Evolutionary conservation across 2,797 vertebrate species (phyloP), one percentile per base, ranked within the genome.

Genomic region (Sebastes hubbsi): DNA sequence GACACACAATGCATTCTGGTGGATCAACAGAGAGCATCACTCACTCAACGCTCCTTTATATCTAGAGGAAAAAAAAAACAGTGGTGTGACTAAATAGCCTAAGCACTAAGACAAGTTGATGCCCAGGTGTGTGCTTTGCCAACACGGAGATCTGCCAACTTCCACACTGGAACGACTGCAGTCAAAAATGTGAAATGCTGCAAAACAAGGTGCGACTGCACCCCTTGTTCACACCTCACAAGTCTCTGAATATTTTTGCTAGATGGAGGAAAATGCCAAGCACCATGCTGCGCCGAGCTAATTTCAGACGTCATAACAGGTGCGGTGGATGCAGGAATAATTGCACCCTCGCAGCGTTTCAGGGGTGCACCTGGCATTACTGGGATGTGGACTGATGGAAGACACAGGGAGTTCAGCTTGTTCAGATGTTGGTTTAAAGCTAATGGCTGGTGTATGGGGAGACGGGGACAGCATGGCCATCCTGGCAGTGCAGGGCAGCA

Each of bases 251-350:
- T 63, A 38, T 38, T 67, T 52, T 49, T 49, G 6, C 62, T 25
- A 8, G 20, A 77, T 68, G 63, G 55, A 70, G 38, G 24, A 79
- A 66, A 65, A 82, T 58, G 36, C 6, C 3, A 3, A 70, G 49
- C 8, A 1, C 5, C 71, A 32, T 60, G 62, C 69, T 75, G 79
- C 0, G 16, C 27, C 1, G 12, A 67, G 46, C 42, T 65, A 36
- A 79, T 79, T 83, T 77, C 58, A 61, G 36, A 74, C 27, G 1
- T 72, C 74, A 73, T 56, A 60, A 4, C 73, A 80, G 81, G 60
- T 69, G 72, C 56, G 30, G 55, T 2, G 16, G 61, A 61, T 70
- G 55, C 29, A 68, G 66, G 11, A 84, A 70, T 78, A 85, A 75
- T 20, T 74, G n/a, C 49, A 18, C 25, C 32, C 42, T 66, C 46